These are phyloP conservation scores for Linnaemya vulpina DNA, from an alignment of 2,888 invertebrate genomes.

Conservation along the genomic window DNA sequence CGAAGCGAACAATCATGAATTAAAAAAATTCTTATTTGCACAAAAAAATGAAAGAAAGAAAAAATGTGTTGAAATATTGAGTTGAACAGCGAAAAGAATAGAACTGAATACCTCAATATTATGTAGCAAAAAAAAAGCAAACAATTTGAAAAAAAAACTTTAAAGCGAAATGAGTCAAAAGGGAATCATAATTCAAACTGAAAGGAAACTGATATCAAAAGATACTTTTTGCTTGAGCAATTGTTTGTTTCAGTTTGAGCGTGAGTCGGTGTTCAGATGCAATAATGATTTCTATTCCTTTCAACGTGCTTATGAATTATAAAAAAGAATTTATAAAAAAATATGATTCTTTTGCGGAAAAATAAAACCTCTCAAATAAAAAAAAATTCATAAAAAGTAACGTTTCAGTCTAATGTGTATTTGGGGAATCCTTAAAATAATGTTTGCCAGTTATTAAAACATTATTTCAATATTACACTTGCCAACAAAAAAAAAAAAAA, in stretches of 20 bases:
- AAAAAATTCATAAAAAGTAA: conserved; percentile 15
- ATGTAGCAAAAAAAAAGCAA: not conserved
- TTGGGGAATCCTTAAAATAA: conserved; percentile 70
- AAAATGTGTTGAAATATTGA: conserved; percentile 51
- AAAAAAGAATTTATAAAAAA: conserved; percentile 1
- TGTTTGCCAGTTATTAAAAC: conserved; percentile 65
- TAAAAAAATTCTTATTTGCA: not conserved
- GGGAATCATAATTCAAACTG: conserved; percentile 73
- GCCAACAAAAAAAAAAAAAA: conserved; percentile 4
- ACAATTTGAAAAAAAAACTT: conserved; percentile 19
- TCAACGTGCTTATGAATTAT: conserved; percentile 51
- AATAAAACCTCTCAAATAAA: conserved; percentile 1
- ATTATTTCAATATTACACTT: conserved; percentile 50
- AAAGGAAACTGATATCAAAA: conserved; percentile 63
- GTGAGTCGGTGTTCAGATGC: conserved; percentile 9
- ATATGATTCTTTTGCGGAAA: not conserved
- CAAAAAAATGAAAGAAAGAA: no score
- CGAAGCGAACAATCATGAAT: not conserved
- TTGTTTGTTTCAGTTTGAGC: conserved; percentile 11
- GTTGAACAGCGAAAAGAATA: conserved; percentile 28
- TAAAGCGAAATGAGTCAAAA: conserved; percentile 72
- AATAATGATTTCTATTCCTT: conserved; percentile 51
- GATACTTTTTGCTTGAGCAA: conserved; percentile 47
- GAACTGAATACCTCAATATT: conserved; percentile 1
- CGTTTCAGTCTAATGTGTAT: conserved; percentile 59